These are phyloP conservation scores for Ophonus ardosiacus DNA, from an alignment of 2,888 invertebrate species.

Conservation along the genomic window DNA sequence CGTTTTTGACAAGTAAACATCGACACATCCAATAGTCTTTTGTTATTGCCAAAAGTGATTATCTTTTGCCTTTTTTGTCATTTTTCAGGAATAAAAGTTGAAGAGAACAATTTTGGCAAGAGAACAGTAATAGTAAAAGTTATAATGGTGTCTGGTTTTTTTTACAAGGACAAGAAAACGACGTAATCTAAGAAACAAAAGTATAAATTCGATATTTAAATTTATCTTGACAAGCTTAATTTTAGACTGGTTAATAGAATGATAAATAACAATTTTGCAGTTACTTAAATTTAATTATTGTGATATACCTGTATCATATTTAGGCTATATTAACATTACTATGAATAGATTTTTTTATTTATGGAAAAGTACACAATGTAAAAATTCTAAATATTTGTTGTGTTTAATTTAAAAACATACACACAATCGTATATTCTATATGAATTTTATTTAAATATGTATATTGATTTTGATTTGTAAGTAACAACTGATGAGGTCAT, in stretches of 20 bases:
- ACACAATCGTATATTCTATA: too few relatives aligned
- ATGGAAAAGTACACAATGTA: too few relatives aligned
- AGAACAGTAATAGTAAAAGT: background rate
- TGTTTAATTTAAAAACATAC: too few relatives aligned
- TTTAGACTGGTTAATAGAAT: background rate
- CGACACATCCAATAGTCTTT: background rate
- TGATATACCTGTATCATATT: too few relatives aligned
- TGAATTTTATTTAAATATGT: too few relatives aligned
- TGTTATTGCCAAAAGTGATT: background rate
- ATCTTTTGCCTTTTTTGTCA: background rate
- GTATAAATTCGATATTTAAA: background rate
- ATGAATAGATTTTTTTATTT: too few relatives aligned
- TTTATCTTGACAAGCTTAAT: background rate
- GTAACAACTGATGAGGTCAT: too few relatives aligned
- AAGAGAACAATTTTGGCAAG: background rate
- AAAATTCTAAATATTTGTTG: too few relatives aligned
- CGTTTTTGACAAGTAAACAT: background rate
- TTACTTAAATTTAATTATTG: too few relatives aligned
- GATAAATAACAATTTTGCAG: background rate
- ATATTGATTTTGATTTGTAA: too few relatives aligned
- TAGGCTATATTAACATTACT: too few relatives aligned
- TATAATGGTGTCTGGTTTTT: background rate
- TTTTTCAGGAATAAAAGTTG: background rate
- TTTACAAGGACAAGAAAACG: background rate
- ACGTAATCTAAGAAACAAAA: background rate